Evolutionary conservation across 1,140 invertebrate genomes (phyloP).

Genomic region (Spodoptera litura): DNA sequence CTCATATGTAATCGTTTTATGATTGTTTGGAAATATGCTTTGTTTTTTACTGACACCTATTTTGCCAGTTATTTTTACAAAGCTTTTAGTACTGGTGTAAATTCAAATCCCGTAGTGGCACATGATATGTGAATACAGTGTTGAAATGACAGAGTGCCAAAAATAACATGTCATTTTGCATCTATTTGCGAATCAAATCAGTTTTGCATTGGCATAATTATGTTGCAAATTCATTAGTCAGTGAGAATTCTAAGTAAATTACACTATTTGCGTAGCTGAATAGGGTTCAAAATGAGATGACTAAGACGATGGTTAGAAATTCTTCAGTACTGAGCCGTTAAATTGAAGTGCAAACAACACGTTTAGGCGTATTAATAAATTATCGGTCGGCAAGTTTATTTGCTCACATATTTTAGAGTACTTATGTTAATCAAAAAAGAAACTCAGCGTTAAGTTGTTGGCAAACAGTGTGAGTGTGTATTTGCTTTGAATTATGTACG

Average conservation of each 20-base stretch:
- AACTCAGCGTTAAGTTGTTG: slow-evolving; percentile 71
- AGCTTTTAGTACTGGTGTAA: background rate
- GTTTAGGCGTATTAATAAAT: slow-evolving; percentile 76
- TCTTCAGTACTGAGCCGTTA: slow-evolving; percentile 52
- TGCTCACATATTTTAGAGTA: slow-evolving; percentile 72
- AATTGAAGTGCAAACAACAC: slow-evolving; percentile 60
- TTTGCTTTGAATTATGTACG: slow-evolving; percentile 45
- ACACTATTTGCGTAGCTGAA: background rate
- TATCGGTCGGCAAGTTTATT: slow-evolving; percentile 64
- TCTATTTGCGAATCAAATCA: slow-evolving; percentile 25
- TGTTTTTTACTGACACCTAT: slow-evolving; percentile 1
- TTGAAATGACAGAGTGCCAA: slow-evolving; percentile 7
- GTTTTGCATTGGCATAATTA: slow-evolving; percentile 13
- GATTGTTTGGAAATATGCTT: slow-evolving; percentile 39
- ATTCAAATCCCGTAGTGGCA: background rate
- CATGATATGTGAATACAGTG: background rate
- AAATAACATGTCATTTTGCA: slow-evolving; percentile 28
- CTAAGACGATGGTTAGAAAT: slow-evolving; percentile 46
- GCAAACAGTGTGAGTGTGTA: slow-evolving; percentile 62
- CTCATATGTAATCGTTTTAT: slow-evolving; percentile 42
- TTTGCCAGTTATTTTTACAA: background rate
- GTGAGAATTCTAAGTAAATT: background rate
- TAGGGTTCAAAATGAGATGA: slow-evolving; percentile 20
- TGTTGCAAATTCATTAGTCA: slow-evolving; percentile 34
- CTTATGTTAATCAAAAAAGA: slow-evolving; percentile 67